These are phyloP conservation scores for Sylvia atricapilla DNA, from an alignment of 2,113 vertebrate genomes.

Conservation along the genomic window DNA sequence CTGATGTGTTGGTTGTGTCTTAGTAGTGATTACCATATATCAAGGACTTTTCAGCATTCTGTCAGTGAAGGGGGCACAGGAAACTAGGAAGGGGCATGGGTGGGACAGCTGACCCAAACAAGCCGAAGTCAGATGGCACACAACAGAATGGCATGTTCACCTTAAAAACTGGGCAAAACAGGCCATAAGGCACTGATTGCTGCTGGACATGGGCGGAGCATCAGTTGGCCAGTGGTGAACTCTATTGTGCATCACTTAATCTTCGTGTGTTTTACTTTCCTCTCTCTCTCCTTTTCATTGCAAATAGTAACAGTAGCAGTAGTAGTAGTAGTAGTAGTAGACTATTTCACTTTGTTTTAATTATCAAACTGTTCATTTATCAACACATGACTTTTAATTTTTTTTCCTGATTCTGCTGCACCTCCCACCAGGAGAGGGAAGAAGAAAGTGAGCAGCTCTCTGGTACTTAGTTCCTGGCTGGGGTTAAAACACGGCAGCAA, in stretches of 20 bases:
- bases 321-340: accelerated
- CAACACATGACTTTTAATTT: background rate
- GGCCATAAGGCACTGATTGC: accelerated
- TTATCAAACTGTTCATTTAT: background rate
- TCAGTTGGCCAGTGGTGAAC: no score
- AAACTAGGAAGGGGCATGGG: background rate
- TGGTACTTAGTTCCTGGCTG: background rate
- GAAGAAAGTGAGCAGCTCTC: background rate
- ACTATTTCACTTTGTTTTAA: background rate
- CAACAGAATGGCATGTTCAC: background rate
- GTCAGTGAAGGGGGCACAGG: background rate
- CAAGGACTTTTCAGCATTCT: background rate
- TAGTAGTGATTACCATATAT: background rate
- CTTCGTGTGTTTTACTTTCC: background rate
- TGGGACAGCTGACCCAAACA: background rate
- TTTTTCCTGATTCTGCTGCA: background rate
- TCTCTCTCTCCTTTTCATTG: background rate
- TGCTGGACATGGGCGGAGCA: accelerated
- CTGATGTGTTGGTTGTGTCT: background rate
- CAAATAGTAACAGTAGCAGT: background rate
- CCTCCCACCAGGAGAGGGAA: background rate
- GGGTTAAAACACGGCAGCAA: background rate
- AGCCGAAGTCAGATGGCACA: no score
- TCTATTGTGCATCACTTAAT: background rate
- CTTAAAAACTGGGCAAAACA: background rate